Evolutionary conservation across 2,797 vertebrate genomes (phyloP).

Genomic region (Echiichthys vipera): DNA sequence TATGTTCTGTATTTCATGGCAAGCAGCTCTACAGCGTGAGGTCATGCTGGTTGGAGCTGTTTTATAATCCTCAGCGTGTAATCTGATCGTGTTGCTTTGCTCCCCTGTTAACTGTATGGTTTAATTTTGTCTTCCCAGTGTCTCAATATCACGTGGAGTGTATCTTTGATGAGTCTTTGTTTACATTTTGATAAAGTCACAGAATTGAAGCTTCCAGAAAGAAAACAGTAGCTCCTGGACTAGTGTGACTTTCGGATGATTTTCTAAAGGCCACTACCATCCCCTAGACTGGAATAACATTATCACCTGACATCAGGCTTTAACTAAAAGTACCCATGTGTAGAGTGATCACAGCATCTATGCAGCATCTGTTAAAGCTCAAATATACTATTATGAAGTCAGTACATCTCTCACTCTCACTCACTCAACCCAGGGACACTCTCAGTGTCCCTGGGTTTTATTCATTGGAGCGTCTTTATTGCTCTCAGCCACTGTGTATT

Average conservation of each 20-base stretch:
- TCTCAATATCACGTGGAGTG: conserved; percentile 3
- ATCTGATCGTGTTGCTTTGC: conserved; percentile 6
- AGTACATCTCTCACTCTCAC: no score
- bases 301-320: not conserved
- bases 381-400: no score
- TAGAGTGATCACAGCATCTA: not conserved
- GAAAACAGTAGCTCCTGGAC: not conserved
- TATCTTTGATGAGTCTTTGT: not conserved
- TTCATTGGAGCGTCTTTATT: no score
- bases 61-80: conserved; percentile 2
- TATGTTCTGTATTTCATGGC: not conserved
- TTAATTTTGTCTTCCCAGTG: not conserved
- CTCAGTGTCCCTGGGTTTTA: no score
- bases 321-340: no score
- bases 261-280: not conserved
- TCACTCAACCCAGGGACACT: no score
- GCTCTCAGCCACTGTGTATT: no score
- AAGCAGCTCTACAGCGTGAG: not conserved
- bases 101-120: not conserved
- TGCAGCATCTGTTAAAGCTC: no score
- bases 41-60: not conserved
- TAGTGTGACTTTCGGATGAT: not conserved
- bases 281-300: not conserved
- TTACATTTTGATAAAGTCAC: not conserved
- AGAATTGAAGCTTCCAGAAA: not conserved